Base-by-base conservation (phyloP, 2,888 invertebrate species). In the Eupeodes latifasciatus region DNA sequence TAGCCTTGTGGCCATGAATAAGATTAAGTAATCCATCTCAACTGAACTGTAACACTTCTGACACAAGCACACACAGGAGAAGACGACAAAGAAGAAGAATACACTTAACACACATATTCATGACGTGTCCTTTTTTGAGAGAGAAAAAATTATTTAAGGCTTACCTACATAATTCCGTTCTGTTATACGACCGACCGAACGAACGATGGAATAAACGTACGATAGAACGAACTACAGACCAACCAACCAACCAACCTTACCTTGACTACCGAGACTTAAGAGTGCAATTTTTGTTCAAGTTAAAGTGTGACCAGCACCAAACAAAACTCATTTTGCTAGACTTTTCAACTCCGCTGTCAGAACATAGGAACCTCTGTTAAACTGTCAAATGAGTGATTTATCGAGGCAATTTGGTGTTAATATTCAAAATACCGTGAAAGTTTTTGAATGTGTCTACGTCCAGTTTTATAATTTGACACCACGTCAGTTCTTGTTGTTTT, bases 1-100 rank as follows among this genome's bases (percentile, higher is more conserved):
- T 55, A 47, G 47, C 40, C 72, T 72, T 77, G 74, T 85, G 88
- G 85, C 88, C 88, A 88, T 88, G 88, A 88, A 88, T 88, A 81
- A 84, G 85, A 88, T 88, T 88, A 88, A 88, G 88, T 88, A 85
- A 88, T 88, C 88, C 85, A 85, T 85, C 88, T 88, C 88, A 88
- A 81, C 88, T 88, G 88, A 88, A 88, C 88, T 81, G 88, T 85
- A 85, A 88, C 78, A 85, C 88, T 88, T 88, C 78, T 72, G 72
- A 72, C 72, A 81, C 88, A 85, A 84, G 77, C 74, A 81, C 74
- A 67, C 69, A 81, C 69, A 40, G 10, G 40, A 44, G 78, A 78
- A 78, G 85, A 85, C 85, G 88, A 69, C 81, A 81, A 64, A 81
- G 85, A 85, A 85, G 85, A 88, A 85, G 85, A 78, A 88, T 81